Evolutionary conservation across 2,797 vertebrate species (phyloP), one percentile per base, ranked within the genome.

Genomic region (Apogon talboti): DNA sequence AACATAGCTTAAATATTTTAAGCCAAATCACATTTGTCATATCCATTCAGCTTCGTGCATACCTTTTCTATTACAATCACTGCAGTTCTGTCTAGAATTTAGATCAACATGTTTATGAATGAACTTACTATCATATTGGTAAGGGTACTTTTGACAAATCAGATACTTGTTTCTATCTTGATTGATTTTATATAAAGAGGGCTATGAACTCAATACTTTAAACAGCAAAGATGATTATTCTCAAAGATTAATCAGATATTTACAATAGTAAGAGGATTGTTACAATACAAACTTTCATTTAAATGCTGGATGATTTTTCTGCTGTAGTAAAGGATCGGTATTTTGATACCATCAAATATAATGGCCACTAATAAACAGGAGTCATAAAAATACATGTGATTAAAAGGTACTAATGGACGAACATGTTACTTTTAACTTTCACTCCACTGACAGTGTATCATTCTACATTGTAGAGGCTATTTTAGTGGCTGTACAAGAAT

Each of bases 11-110:
- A 55, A 55, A 19, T 33, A 70, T 69, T 78, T 78, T 59, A 42
- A 60, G 69, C 75, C n/a, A 45, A 73, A 61, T 78, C 47, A 45
- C 33, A 35, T 60, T 71, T 81, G 55, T 84, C 74, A 66, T 66
- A 65, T 42, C 33, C 53, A 54, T 72, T 53, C 40, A 54, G 52
- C 70, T 70, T 78, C 53, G 44, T 68, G 42, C 14, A 15, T 48
- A 62, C 57, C 43, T 83, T 88, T 84, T 78, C 59, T 78, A 72
- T 47, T 19, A 47, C 55, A 58, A 16, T 46, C 3, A 8, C 37
- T 24, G 5, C 62, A 50, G 56, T 33, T 3, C 38, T 50, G n/a
- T 67, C 2, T 2, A 46, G 53, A 57, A n/a, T 56, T 72, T 16
- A 10, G 53, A 51, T 43, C 41, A 24, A 18, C 3, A 30, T 14